Conservation (phyloP, 1,140 invertebrate species). For the Drosophila saltans region DNA sequence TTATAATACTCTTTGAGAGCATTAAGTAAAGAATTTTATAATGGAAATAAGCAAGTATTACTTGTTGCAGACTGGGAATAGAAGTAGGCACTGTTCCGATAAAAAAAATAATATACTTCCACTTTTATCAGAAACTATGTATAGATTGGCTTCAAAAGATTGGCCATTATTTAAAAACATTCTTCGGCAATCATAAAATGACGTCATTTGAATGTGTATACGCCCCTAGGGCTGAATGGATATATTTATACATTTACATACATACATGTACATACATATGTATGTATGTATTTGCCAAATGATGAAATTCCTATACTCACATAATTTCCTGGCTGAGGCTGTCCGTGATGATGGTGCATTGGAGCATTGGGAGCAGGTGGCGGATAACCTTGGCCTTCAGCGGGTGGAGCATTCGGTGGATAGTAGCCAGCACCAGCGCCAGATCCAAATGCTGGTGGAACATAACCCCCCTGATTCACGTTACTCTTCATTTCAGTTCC, state of each 20-base stretch:
- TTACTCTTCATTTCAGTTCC: conserved; percentile 59
- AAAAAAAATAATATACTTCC: no score
- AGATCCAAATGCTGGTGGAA: conserved; percentile 56
- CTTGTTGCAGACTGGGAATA: no score
- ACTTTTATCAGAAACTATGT: no score
- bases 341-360: conserved; percentile 10
- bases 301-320: conserved; percentile 34
- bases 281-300: not conserved
- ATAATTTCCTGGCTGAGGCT: conserved; percentile 37
- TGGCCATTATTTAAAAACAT: not conserved
- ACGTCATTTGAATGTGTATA: not conserved
- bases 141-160: not conserved
- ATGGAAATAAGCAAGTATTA: no score
- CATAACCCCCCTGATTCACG: conserved; percentile 70
- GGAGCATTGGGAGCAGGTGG: conserved; percentile 24
- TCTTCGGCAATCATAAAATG: not conserved
- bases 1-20: no score
- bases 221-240: not conserved
- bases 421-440: conserved; percentile 55
- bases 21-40: no score
- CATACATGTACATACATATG: no score
- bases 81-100: no score
- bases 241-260: no score
- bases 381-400: conserved; percentile 51
- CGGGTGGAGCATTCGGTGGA: conserved; percentile 66